Evolutionary conservation across 2,797 vertebrate species (phyloP), one percentile per base, ranked within the genome.

Genomic region (Propithecus perrieri): DNA sequence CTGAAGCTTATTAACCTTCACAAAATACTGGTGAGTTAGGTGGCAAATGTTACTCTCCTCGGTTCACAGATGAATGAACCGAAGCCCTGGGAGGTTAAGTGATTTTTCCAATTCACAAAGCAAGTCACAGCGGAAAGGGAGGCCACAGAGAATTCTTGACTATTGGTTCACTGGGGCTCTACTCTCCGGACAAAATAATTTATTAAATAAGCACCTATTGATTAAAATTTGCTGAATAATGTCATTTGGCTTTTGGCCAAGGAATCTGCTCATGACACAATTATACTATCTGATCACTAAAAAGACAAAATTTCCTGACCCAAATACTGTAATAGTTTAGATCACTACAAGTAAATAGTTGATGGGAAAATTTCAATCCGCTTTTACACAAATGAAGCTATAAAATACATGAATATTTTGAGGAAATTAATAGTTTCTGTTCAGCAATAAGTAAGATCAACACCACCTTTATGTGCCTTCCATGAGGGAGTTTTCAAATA

Each of bases 31-130:
- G 41, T 61, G 84, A 93, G 91, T 92, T 59, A 17, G 69, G 85
- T 95, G 95, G 80, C 92, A 97, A 94, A 92, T 85, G 95, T 90
- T 94, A 84, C 72, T 75, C 91, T 91, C 65, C 63, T 91, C 48
- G 86, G 94, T 95, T 97, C 85, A 96, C 80, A 95, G 94, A 92
- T 2, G 63, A 91, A 43, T 96, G 96, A 97, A 96, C 94, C 72
- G 74, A 89, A 94, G 88, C 65, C 50, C 81, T 3, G 6, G 48
- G 83, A 97, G 96, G 96, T 97, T 97, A 97, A 97, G 95, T 94
- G 95, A 89, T 96, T 97, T 97, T 96, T 96, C 96, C 97, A 97
- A 96, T 86, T 97, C 96, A 79, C 85, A 86, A 97, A 97, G 83
- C 97, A 96, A 95, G 95, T 95, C 96, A 92, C 50, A 5, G 78